A percentile compares a stretch with the other conserved stretches of the same genome.
phyloP scores from a whole-genome alignment of 1,140 invertebrate species.

The Pseudachorutes palmiensis region DNA sequence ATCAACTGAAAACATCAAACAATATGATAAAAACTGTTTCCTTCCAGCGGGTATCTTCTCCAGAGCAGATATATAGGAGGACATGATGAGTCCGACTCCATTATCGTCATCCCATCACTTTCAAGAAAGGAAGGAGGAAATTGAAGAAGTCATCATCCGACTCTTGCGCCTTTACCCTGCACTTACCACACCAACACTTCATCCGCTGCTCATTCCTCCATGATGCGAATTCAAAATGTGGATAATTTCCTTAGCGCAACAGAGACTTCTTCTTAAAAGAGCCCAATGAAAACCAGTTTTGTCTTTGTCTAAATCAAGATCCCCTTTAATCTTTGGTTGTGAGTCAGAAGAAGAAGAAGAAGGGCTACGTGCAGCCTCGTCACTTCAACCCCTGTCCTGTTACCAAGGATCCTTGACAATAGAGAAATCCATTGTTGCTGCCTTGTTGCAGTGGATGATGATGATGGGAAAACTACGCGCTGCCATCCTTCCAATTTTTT shows the following conservation, averaged over 20 bases:
- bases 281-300: background rate
- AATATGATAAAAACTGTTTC: background rate
- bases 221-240: background rate
- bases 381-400: background rate
- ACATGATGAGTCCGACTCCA: no score
- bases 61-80: no score
- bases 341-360: background rate
- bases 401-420: background rate
- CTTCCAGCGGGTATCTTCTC: no score
- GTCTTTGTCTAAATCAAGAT: background rate
- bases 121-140: background rate
- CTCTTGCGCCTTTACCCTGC: background rate
- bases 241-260: no score
- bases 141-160: background rate
- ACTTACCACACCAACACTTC: background rate
- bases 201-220: background rate
- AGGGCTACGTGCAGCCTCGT: background rate
- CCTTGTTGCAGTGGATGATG: no score
- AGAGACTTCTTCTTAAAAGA: no score
- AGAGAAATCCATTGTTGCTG: background rate
- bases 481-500: no score
- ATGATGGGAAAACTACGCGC: no score
- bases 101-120: no score
- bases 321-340: background rate
- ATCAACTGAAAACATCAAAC: background rate